Base-by-base conservation (phyloP, 2,113 vertebrate genomes). In the Clupea harengus region DNA sequence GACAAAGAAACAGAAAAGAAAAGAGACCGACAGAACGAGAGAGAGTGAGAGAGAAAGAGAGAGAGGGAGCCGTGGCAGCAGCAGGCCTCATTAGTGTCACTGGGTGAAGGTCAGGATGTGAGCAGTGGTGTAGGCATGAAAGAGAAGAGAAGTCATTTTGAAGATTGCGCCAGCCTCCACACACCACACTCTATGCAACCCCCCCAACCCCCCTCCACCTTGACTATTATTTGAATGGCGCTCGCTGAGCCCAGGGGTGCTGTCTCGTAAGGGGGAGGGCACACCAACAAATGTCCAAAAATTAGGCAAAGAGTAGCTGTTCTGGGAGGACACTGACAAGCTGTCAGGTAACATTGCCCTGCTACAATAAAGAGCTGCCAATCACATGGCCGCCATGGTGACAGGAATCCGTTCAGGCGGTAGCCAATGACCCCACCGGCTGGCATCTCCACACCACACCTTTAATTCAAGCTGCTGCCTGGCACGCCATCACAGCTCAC, bases 201-300 rank as follows among this genome's bases (percentile, higher is more conserved):
- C 13, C 67, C 39, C 72, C 64, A n/a, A 2, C 6, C 57, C n/a
- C 7, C 3, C 11, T 78, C 72, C 72, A 78, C 72, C 72, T 78
- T 78, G 72, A 78, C 72, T 44, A 39, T 78, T 17, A 78, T 78
- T 78, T 78, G 72, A 78, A 78, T 78, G 72, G 67, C 28, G 10
- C 2, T 75, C n/a, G 0, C 3, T 75, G 5, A 75, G 32, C 25
- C 28, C 72, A 39, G 72, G 32, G 72, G 28, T 78, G 72, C 32
- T 78, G 32, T 44, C 15, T 78, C 13, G 86, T 54, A 32, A 22
- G 60, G 75, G 57, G n/a, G 44, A 60, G n/a, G 44, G 60, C 84
- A 83, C 83, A 89, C 72, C 88, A 87, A 89, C 86, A 89, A 90
- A 89, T 87, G 83, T 75, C 57, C 85, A 87, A 90, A 92, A 90